Evolutionary conservation across 2,113 vertebrate genomes (phyloP).

Genomic region (Leptosomus discolor): DNA sequence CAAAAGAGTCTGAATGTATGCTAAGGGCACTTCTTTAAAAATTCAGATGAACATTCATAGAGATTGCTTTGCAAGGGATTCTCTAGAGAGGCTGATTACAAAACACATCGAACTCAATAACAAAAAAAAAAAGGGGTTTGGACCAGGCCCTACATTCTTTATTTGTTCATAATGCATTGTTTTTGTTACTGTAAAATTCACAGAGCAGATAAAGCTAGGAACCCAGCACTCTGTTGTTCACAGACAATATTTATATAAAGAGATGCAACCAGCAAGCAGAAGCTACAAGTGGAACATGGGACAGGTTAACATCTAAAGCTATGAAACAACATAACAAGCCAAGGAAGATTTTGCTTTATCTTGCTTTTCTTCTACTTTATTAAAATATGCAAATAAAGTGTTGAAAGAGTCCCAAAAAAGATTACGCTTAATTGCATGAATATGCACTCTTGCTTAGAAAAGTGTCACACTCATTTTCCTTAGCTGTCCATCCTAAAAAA

Average conservation of each 20-base stretch:
- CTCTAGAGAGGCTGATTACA: background rate
- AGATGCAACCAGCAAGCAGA: background rate
- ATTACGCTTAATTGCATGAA: background rate
- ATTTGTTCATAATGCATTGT: background rate
- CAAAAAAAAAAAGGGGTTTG: background rate
- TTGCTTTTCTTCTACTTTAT: background rate
- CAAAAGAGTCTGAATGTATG: background rate
- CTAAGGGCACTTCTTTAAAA: constrained; percentile 28
- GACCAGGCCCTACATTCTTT: background rate
- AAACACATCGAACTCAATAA: background rate
- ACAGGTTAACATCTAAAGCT: background rate
- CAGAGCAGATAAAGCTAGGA: background rate
- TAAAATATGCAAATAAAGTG: background rate
- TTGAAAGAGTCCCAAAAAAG: background rate
- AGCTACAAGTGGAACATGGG: background rate
- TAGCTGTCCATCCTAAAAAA: background rate
- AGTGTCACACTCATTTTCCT: background rate
- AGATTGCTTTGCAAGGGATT: background rate
- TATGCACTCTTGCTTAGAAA: background rate
- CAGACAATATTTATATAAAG: background rate
- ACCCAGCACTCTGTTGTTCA: background rate
- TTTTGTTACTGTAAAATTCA: background rate
- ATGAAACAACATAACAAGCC: background rate
- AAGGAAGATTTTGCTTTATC: background rate
- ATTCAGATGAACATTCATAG: constrained; percentile 21